These are phyloP conservation scores for Alouatta palliata DNA, from an alignment of 2,113 vertebrate genomes.

Conservation along the genomic window DNA sequence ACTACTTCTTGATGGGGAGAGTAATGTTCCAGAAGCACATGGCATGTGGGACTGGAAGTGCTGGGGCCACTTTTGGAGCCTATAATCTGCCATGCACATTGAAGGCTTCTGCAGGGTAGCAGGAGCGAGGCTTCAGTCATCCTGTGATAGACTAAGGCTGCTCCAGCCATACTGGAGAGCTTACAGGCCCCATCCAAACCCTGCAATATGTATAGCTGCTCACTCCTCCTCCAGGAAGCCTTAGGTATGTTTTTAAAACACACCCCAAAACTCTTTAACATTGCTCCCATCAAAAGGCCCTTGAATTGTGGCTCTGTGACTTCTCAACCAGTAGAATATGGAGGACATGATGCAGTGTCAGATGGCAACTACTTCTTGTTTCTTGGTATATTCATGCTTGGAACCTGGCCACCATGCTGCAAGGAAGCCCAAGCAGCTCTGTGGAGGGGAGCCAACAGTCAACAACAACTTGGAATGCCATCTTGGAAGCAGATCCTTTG, in stretches of 20 bases:
- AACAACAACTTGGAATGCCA: no score
- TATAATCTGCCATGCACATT: neutral
- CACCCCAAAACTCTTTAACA: neutral
- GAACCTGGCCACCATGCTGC: neutral
- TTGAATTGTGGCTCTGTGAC: neutral
- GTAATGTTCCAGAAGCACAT: neutral
- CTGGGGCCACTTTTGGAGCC: neutral
- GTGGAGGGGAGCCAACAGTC: neutral
- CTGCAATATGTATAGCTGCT: neutral
- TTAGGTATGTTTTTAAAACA: neutral
- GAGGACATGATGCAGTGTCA: neutral
- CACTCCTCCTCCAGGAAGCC: neutral
- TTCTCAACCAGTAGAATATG: neutral
- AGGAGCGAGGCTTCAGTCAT: fast-evolving
- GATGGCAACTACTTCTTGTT: neutral
- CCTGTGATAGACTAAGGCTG: neutral
- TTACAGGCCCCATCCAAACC: neutral
- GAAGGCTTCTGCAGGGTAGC: neutral
- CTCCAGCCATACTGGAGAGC: neutral
- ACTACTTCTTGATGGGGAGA: neutral
- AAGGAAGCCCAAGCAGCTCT: neutral
- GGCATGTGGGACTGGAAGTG: neutral
- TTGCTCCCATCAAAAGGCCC: neutral
- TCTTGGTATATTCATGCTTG: neutral
- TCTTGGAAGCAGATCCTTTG: neutral